Base-by-base conservation (phyloP, 2,888 invertebrate species). In the Cataglyphis rosenhaueri region DNA sequence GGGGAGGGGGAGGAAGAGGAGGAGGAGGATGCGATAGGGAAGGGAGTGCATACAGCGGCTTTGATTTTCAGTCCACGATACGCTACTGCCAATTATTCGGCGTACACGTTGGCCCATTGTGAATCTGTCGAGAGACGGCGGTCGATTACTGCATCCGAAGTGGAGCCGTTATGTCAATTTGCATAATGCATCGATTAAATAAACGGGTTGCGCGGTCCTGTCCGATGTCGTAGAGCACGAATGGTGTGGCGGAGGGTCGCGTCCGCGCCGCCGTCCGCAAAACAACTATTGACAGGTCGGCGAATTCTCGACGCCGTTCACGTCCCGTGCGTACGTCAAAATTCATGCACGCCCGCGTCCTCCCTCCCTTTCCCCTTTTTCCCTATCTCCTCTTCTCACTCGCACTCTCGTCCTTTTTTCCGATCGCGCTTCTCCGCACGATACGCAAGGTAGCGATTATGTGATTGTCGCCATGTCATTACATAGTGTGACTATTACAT, bases 101-200 rank as follows among this genome's bases (percentile, higher is more conserved):
- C 82, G 85, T 88, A 84, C 81, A 85, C 68, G 79, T 82, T 82
- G 75, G 79, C 81, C 89, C 82, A 86, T 86, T 87, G 89, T 86
- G 87, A 90, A 88, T 87, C 89, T 85, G 89, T 84, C 88, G 87
- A 86, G 89, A 86, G 85, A 91, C 84, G 87, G 88, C 84, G 90
- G 91, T 90, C 89, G 88, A 92, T 92, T 90, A 90, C 89, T 87
- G 84, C 87, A 89, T 90, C 88, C 89, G 89, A 89, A 86, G 90
- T 88, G 85, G 87, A 89, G 86, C 89, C 91, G 90, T 91, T 90
- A 91, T 91, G 90, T 90, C 88, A 91, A 92, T 92, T 91, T 91
- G 88, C 92, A 91, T 92, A 92, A 92, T 91, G 88, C 89, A 90
- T 91, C 91, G 90, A 92, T 92, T 91, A 90, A 91, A 91, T 91